Evolutionary conservation across 2,888 invertebrate species (phyloP).

Genomic region (Rhopalosiphum nymphaeae): DNA sequence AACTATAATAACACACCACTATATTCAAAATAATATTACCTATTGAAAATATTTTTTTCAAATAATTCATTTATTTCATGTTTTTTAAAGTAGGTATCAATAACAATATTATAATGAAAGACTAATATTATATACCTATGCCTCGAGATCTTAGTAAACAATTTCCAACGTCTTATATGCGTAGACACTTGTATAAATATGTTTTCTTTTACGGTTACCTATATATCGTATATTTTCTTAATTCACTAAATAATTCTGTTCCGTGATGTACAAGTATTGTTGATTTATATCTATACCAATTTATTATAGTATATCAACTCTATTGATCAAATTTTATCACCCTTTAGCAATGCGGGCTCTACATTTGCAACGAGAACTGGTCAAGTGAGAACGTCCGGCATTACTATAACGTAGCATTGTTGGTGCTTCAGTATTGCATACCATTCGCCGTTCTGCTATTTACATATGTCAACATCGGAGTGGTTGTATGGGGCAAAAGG

Average conservation of each 20-base stretch:
- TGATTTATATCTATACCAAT: background rate
- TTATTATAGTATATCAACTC: background rate
- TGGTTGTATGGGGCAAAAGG: conserved; percentile 88
- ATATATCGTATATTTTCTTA: background rate
- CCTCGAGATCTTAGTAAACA: background rate
- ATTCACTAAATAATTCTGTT: background rate
- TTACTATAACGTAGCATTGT: conserved; percentile 82
- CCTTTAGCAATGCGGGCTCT: conserved; percentile 74
- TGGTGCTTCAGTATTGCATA: conserved; percentile 86
- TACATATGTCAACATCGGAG: conserved; percentile 88
- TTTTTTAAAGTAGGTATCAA: background rate
- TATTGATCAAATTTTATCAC: background rate
- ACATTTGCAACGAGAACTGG: conserved; percentile 82
- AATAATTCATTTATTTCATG: background rate
- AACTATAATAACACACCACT: background rate
- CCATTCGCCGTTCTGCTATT: conserved; percentile 85
- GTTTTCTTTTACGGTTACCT: background rate
- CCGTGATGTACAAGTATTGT: background rate
- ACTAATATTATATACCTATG: background rate
- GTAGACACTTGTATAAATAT: background rate
- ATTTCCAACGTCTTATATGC: background rate
- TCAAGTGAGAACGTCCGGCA: conserved; percentile 76
- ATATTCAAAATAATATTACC: background rate
- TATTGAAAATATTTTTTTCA: background rate
- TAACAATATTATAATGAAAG: background rate